phyloP scores from a whole-genome alignment of 1,140 invertebrate genomes.

The Lysiphlebus fabarum region DNA sequence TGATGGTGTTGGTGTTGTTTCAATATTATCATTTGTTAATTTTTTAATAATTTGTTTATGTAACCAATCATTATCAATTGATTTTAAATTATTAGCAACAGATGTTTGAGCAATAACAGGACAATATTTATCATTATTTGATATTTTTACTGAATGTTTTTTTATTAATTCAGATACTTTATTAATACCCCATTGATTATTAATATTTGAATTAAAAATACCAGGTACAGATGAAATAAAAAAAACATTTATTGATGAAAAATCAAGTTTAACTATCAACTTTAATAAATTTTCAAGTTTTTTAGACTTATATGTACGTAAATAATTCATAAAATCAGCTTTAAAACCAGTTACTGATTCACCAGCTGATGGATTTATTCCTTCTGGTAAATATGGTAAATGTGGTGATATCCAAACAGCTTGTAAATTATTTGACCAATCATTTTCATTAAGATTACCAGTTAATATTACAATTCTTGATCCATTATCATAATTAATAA shows the following conservation, averaged over 20 bases:
- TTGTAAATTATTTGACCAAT: conserved; percentile 94
- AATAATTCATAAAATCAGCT: conserved; percentile 76
- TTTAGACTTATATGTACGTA: conserved; percentile 69
- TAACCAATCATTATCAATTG: conserved; percentile 67
- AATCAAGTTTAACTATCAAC: conserved; percentile 72
- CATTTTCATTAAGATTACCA: conserved; percentile 84
- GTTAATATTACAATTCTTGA: conserved; percentile 86
- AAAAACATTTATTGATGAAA: conserved; percentile 78
- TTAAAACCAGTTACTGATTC: conserved; percentile 86
- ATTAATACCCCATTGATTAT: conserved; percentile 68
- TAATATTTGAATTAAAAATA: conserved; percentile 61
- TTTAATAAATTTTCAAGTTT: conserved; percentile 73
- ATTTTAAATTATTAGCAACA: conserved; percentile 83
- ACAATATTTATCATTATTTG: conserved; percentile 59
- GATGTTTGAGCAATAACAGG: conserved; percentile 82
- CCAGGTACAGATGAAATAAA: conserved; percentile 84
- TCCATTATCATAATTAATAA: conserved; percentile 79
- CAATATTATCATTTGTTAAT: conserved; percentile 55
- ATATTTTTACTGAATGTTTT: conserved; percentile 59
- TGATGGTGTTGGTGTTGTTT: conserved; percentile 47
- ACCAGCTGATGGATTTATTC: conserved; percentile 61
- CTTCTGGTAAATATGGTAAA: conserved; percentile 62
- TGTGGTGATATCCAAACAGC: conserved; percentile 84
- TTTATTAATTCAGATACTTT: conserved; percentile 65
- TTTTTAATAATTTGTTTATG: conserved; percentile 63